Evolutionary conservation across 2,888 invertebrate genomes (phyloP).

Genomic region (Crioceris asparagi): DNA sequence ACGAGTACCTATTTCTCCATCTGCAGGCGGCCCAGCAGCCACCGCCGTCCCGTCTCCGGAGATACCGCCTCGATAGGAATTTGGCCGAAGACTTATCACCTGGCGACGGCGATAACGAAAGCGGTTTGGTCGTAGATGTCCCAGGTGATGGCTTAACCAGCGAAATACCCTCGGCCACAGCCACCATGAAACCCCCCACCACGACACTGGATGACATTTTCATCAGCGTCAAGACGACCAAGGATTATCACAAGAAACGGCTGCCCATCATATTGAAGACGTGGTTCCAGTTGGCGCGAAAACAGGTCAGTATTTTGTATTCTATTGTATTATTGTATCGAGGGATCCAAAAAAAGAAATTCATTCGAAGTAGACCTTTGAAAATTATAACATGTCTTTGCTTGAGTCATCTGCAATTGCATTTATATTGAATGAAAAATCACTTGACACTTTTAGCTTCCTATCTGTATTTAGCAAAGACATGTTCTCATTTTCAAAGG

Average conservation of each 20-base stretch:
- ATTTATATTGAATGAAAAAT: no score
- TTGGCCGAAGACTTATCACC: slow-evolving; percentile 23
- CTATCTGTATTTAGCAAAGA: no score
- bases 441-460: no score
- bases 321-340: no score
- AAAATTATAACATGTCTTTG: no score
- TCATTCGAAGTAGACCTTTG: no score
- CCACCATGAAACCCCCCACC: slow-evolving; percentile 45
- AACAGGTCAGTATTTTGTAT: slow-evolving; percentile 68
- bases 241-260: slow-evolving; percentile 74
- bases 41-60: no score
- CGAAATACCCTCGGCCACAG: slow-evolving; percentile 32
- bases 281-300: slow-evolving; percentile 87
- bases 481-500: no score
- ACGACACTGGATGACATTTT: slow-evolving; percentile 76
- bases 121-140: no score
- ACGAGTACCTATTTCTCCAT: background rate
- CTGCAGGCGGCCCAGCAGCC: background rate
- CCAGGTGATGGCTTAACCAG: slow-evolving; percentile 20
- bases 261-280: slow-evolving; percentile 83
- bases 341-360: no score
- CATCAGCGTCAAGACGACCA: slow-evolving; percentile 91
- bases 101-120: slow-evolving; percentile 13
- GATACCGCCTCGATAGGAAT: slow-evolving; percentile 22
- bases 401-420: no score